Evolutionary conservation across 2,113 vertebrate genomes (phyloP).

Genomic region (Myiagra hebetior): DNA sequence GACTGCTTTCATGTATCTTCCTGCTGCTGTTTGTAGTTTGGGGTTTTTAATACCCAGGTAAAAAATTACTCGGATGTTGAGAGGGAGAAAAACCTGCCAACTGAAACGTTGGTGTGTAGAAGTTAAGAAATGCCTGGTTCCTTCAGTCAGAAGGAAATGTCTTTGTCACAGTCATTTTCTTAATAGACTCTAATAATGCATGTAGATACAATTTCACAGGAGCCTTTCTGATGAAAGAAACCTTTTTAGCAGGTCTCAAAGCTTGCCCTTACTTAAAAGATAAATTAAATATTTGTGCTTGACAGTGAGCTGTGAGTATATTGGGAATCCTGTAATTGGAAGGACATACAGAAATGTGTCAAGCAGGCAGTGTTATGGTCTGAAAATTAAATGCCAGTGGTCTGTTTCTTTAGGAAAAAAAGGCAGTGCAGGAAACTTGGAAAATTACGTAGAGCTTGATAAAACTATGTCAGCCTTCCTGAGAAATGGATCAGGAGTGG

Average conservation of each 20-base stretch:
- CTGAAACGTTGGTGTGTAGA: neutral
- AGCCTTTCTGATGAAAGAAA: neutral
- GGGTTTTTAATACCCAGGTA: neutral
- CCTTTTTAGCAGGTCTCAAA: neutral
- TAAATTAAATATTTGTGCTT: neutral
- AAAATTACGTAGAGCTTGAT: fast-evolving
- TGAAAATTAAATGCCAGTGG: neutral
- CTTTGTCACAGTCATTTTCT: neutral
- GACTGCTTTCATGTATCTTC: neutral
- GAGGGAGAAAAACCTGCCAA: neutral
- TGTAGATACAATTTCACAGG: neutral
- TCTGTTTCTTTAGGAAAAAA: neutral
- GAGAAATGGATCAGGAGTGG: neutral
- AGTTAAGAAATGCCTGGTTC: neutral
- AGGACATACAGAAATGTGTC: neutral
- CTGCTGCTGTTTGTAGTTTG: neutral
- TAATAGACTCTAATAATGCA: neutral
- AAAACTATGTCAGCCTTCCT: neutral
- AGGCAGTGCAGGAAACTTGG: neutral
- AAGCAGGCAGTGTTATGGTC: neutral
- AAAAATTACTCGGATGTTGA: neutral
- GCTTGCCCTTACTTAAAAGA: neutral
- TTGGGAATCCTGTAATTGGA: neutral
- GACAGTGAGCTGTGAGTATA: neutral
- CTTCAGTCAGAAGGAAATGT: neutral